Base-by-base conservation (phyloP, 30 jellyfish, hydroid and myxozoan species). In the Turritopsis rubra region DNA sequence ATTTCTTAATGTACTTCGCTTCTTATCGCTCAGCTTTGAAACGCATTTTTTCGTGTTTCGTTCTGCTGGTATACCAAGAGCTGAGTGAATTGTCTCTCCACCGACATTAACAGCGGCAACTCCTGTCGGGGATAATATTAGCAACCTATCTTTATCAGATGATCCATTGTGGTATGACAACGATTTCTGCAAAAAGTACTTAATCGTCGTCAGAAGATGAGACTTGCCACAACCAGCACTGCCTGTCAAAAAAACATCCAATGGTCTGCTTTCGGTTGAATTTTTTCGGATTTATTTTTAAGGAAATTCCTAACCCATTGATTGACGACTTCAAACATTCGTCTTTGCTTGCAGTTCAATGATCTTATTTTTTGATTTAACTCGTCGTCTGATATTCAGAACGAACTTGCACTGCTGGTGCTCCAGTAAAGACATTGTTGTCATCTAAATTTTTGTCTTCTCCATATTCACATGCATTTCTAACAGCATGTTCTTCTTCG, bases 151-250 rank as follows among this genome's bases (percentile, higher is more conserved):
- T 41, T 41, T 41, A 13, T 41, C 27, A 22, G n/a, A 22, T 16
- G 1, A 22, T 7, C 52, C 52, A 41, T 5, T 13, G 13, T 41
- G 60, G 60, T 41, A 54, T 16, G 79, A 27, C 16, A 81, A 21
- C 23, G 54, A 1, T 52, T 25, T 65, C 24, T 53, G 7, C 29
- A 41, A 3, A 5, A 41, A 41, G 60, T 3, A 27, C 84, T 52
- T 21, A 27, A 79, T 21, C 21, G 60, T 18, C 29, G 17, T 52
- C 31, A 21, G 18, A 79, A 71, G n/a, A 79, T 79, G 31, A 9
- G 75, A 30, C 31, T 79, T 79, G 7, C 85, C 85, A 20, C 79
- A 27, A 16, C 89, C 89, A 28, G 75, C 75, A 82, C 52, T 31
- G 7, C 77, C 89, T 0, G 89, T 82, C 7, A 81, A 16, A 31